Base-by-base conservation (phyloP, 1,140 invertebrate species). In the Drosophila watanabei region DNA sequence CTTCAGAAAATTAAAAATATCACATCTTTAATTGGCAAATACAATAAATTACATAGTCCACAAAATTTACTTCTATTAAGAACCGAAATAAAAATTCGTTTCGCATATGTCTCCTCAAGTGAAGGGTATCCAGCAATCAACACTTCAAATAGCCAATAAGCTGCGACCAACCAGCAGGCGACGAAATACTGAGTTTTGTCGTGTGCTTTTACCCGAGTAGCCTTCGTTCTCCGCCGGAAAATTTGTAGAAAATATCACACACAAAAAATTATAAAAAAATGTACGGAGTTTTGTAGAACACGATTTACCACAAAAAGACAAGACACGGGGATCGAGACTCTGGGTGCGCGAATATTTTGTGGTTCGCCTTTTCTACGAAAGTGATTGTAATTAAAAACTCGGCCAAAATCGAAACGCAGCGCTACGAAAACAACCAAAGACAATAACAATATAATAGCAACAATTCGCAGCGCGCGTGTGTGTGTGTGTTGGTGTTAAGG, bases 161-260 rank as follows among this genome's bases (percentile, higher is more conserved):
- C 58, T 63, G 30, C 9, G 16, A 39, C 39, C 58, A 32, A 14
- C 20, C 57, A 66, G 75, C 56, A 72, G 69, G 64, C 82, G 59
- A 63, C 56, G 81, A 68, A 73, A 35, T 77, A 71, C 71, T 71
- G 62, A 60, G 43, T 75, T 72, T 66, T 49, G 61, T 82, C 62
- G 71, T 56, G 72, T 87, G 62, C 72, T 87, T 56, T 57, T 88
- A 64, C 65, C 69, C 60, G 57, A 70, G 59, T 58, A 80, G 58
- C 72, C 56, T 63, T 75, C 56, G 75, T 79, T 83, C 80, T 85
- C 82, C 75, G 62, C 65, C 79, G 81, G 41, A 54, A 70, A 80
- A 83, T 88, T 87, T 87, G 52, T 83, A 88, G 52, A 83, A 83
- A 82, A 87, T 62, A 72, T 66, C 46, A 80, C 81, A 85, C 78